These are phyloP conservation scores for Pandion haliaetus DNA, from an alignment of 2,113 vertebrate genomes.

Conservation along the genomic window DNA sequence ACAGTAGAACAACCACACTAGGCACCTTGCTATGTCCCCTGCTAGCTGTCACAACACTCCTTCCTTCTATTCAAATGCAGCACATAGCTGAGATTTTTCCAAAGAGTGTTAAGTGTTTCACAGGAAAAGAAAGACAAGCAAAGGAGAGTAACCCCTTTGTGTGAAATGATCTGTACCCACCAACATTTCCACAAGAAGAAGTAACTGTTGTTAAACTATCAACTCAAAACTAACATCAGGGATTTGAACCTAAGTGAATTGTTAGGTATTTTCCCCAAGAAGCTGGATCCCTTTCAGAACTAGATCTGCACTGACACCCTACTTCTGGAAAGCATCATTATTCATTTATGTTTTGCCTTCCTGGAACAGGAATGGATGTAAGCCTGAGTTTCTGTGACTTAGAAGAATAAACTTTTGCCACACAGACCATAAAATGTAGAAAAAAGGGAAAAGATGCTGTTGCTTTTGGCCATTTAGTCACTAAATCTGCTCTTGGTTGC, in stretches of 20 bases:
- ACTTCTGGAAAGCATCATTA: constrained; percentile 26
- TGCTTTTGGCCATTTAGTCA: background rate
- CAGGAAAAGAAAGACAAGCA: background rate
- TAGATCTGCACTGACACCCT: background rate
- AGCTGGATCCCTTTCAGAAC: background rate
- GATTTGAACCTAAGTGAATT: background rate
- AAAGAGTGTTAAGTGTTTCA: background rate
- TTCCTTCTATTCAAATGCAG: constrained; percentile 24
- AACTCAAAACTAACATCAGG: background rate
- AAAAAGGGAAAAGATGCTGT: background rate
- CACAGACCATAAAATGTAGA: background rate
- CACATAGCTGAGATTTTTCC: background rate
- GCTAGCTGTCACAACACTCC: background rate
- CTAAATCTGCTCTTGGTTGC: background rate
- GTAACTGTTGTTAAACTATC: background rate
- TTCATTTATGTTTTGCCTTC: constrained; percentile 26
- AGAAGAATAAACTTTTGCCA: background rate
- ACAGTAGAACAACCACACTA: background rate
- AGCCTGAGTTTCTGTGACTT: constrained; percentile 1
- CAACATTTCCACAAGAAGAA: background rate
- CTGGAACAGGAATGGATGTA: background rate
- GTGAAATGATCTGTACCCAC: background rate
- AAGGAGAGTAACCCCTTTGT: background rate
- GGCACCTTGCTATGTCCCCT: background rate
- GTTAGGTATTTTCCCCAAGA: background rate